Base-by-base conservation (phyloP, 2,113 vertebrate species). In the Raja brachyura region DNA sequence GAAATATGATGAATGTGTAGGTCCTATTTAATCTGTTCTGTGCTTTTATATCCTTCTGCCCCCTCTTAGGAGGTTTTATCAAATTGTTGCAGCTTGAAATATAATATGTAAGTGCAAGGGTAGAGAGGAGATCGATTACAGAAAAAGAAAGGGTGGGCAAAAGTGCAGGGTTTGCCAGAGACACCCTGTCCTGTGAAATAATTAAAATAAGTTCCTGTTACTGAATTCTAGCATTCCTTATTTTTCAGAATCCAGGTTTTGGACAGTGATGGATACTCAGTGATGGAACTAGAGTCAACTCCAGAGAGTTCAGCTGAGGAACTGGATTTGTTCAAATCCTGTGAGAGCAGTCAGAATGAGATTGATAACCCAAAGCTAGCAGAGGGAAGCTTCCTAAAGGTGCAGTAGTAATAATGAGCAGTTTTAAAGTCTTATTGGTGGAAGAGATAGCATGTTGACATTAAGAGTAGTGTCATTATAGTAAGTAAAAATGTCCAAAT, bases 261-360 rank as follows among this genome's bases (percentile, higher is more conserved):
- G 93, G 95, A 95, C 95, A 97, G 97, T 95, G 96, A 97, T 96
- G 96, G 96, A 70, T 94, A 96, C 94, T 96, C 94, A 94, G 95
- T 96, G 94, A 95, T 96, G 95, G 97, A 97, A 94, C 94, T 96
- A 96, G 96, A 97, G 78, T 97, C 96, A 75, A 97, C 97, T 94
- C 95, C 97, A 94, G 96, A 96, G 95, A 94, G 78, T 93, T 94
- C 95, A 94, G 95, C 95, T 94, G 95, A 94, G 94, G 94, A 94
- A 94, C 94, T 95, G 95, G 95, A 96, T 94, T 94, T 90, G 94
- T 95, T 95, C 95, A 94, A 95, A 94, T 94, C 95, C 95, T 95
- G 95, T 96, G 95, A 96, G 90, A 95, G 94, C 95, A 96, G 95
- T 95, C 96, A 95, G 95, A 94, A 95, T 94, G 95, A 95, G 94